These are phyloP conservation scores for Atta texana DNA, from an alignment of 1,140 invertebrate species.

Conservation along the genomic window DNA sequence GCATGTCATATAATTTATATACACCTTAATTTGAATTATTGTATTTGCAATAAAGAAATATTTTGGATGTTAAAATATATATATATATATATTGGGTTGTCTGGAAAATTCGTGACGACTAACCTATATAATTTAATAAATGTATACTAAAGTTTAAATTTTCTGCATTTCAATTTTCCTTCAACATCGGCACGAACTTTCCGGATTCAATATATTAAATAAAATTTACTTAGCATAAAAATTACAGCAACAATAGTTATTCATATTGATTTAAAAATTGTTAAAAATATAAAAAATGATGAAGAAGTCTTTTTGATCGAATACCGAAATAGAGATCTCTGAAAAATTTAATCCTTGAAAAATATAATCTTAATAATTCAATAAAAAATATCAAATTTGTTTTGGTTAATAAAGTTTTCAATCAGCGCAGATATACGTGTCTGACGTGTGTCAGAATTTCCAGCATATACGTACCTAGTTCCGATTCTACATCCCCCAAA, in stretches of 20 bases:
- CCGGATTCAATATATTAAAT: background rate
- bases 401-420: constrained; percentile 13
- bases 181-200: too few species aligned
- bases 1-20: background rate
- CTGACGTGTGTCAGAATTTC: background rate
- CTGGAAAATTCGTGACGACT: too few species aligned
- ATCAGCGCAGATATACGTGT: background rate
- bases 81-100: background rate
- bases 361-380: background rate
- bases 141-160: too few species aligned
- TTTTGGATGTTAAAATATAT: background rate
- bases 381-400: constrained; percentile 5
- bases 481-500: background rate
- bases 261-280: background rate
- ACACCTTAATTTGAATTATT: background rate
- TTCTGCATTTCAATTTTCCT: too few species aligned
- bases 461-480: background rate
- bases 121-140: too few species aligned
- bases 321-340: background rate
- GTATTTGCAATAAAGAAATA: background rate
- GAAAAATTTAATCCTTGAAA: background rate
- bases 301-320: background rate
- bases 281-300: background rate
- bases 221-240: background rate
- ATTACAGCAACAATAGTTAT: background rate